Percentiles rank a stretch among this genome's conserved stretches.
Evolutionary conservation across 2,888 invertebrate species (phyloP).

Genomic region (Himalopsyche tibetana): DNA sequence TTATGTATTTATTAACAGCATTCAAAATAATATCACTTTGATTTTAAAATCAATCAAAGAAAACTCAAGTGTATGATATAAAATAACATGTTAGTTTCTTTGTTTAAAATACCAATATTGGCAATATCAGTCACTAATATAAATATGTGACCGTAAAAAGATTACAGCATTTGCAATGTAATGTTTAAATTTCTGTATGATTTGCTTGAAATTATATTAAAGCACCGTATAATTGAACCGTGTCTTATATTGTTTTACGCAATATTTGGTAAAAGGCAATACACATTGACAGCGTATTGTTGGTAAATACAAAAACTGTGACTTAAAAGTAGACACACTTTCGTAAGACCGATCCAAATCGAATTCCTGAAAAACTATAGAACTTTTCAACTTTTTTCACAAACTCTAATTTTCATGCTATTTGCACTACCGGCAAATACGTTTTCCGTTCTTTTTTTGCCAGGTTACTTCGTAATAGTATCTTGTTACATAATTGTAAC

Average conservation of each 20-base stretch:
- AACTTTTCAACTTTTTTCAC: neutral
- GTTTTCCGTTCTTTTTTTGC: neutral
- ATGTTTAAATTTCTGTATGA: constrained; percentile 2
- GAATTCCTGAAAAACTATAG: neutral
- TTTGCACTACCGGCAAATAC: neutral
- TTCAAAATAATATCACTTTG: no score
- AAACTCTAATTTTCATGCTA: constrained; percentile 5
- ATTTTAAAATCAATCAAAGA: no score
- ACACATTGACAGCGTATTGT: neutral
- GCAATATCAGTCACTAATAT: neutral
- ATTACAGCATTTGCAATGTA: neutral
- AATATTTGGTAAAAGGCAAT: neutral
- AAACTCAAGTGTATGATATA: neutral
- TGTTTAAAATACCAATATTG: neutral
- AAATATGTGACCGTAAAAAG: neutral
- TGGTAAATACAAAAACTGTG: constrained; percentile 18
- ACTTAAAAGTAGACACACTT: constrained; percentile 1
- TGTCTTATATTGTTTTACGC: neutral
- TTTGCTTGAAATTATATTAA: neutral
- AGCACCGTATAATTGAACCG: neutral
- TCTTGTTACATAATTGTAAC: no score
- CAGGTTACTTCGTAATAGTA: no score
- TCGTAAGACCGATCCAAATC: constrained; percentile 2
- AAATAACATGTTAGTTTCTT: neutral
- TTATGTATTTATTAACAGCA: no score